Evolutionary conservation across 2,888 invertebrate genomes (phyloP).

Genomic region (Holacanthella duospinosa): DNA sequence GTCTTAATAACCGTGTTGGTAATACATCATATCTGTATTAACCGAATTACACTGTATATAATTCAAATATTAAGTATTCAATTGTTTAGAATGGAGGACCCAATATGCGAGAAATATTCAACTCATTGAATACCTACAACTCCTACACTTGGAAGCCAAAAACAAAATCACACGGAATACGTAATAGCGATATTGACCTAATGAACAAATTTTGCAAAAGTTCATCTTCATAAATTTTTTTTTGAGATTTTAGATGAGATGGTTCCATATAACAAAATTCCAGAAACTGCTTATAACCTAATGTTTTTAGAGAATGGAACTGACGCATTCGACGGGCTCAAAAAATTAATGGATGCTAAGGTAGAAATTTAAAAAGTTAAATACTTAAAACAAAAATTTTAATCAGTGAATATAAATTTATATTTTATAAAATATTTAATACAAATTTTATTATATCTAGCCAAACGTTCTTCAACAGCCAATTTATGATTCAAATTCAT

Average conservation of each 20-base stretch:
- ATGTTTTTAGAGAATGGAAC: slow-evolving; percentile 7
- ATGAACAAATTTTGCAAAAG: neutral
- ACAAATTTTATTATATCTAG: slow-evolving; percentile 1
- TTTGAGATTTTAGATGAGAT: neutral
- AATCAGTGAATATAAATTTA: neutral
- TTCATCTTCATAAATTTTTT: too few species aligned
- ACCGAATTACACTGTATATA: too few species aligned
- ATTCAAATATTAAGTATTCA: too few species aligned
- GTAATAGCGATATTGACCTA: neutral
- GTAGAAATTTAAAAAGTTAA: neutral
- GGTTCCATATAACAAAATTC: neutral
- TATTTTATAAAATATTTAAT: neutral
- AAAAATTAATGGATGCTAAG: slow-evolving; percentile 1
- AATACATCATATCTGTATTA: too few species aligned
- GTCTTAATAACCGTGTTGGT: too few species aligned
- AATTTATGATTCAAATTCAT: slow-evolving; percentile 12
- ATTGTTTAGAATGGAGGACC: slow-evolving; percentile 7
- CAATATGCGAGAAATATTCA: neutral
- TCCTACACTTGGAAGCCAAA: slow-evolving; percentile 3
- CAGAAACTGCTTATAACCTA: neutral
- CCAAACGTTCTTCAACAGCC: slow-evolving; percentile 13
- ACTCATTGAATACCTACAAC: neutral
- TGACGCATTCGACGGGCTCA: neutral
- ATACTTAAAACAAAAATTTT: neutral
- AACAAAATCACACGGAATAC: neutral